phyloP scores from a whole-genome alignment of 2,888 invertebrate species.

The Amphimallon solstitiale region DNA sequence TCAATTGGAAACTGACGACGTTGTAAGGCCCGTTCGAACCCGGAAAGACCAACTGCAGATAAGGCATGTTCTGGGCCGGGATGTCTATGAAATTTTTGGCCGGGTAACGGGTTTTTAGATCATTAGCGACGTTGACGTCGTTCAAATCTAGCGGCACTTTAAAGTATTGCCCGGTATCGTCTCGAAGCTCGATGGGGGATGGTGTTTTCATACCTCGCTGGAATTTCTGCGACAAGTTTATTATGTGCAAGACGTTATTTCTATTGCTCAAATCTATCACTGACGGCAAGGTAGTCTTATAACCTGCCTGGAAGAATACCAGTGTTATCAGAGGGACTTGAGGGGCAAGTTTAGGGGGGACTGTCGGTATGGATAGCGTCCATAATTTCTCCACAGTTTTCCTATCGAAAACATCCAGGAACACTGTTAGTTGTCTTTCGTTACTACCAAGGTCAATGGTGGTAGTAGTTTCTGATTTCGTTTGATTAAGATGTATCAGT shows the following conservation, averaged over 20 bases:
- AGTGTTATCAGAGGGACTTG: not conserved
- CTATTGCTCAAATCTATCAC: not conserved
- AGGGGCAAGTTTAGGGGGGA: not conserved
- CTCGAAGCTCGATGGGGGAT: slow-evolving; percentile 12
- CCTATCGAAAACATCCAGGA: not conserved
- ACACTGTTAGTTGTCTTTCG: not conserved
- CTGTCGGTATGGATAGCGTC: not conserved
- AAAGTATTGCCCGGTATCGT: slow-evolving; percentile 33
- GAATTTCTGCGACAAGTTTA: not conserved
- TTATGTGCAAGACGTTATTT: slow-evolving; percentile 2
- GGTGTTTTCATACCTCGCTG: not conserved
- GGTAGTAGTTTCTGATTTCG: not conserved
- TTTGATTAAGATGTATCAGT: not conserved
- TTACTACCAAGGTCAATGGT: not conserved
- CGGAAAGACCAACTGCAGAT: not conserved
- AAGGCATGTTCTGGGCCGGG: slow-evolving; percentile 4
- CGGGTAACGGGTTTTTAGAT: not conserved
- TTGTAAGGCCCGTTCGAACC: not conserved
- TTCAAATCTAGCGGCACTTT: slow-evolving; percentile 7
- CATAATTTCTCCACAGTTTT: not conserved
- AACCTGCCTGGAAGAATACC: not conserved
- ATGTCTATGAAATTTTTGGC: not conserved
- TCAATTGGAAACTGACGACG: not conserved
- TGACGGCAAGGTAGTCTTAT: not conserved
- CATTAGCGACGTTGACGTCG: not conserved